Evolutionary conservation across 2,113 vertebrate species (phyloP).

Genomic region (Fulmarus glacialis): DNA sequence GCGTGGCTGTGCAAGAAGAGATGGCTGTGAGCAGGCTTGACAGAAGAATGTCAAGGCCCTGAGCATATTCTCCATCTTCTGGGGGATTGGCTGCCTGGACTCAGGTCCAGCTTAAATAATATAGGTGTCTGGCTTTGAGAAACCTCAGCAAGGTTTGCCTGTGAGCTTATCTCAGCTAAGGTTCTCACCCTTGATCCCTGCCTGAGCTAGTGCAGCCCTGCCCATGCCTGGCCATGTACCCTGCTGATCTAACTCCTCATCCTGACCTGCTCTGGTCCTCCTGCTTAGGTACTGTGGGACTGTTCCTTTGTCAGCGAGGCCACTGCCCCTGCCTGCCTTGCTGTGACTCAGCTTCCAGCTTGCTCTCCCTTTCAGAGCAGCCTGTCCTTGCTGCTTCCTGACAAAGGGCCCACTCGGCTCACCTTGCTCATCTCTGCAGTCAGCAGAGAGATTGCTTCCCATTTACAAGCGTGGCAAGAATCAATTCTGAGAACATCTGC

Average conservation of each 20-base stretch:
- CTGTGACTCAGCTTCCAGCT: not conserved
- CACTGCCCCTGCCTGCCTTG: not conserved
- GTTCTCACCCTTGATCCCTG: not conserved
- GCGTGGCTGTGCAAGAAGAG: not conserved
- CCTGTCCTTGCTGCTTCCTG: not conserved
- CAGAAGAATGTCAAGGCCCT: not conserved
- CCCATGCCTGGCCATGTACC: rapidly evolving
- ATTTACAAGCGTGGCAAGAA: not conserved
- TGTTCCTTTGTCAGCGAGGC: not conserved
- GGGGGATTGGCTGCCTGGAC: not conserved
- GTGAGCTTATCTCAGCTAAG: not conserved
- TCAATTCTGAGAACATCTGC: not conserved
- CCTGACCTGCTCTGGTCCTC: not conserved
- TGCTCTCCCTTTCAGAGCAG: not conserved
- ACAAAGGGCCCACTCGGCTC: not conserved
- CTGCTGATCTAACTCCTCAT: not conserved
- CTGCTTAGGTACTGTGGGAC: not conserved
- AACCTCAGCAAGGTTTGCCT: not conserved
- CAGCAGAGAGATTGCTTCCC: not conserved
- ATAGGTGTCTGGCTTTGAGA: not conserved
- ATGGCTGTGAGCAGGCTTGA: not conserved
- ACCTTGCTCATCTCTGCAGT: not conserved
- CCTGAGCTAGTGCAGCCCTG: not conserved
- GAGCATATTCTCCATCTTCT: not conserved
- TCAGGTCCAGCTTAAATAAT: not conserved